A percentile compares a stretch with the other conserved stretches of the same genome.
These are phyloP conservation scores for Tachycineta bicolor DNA, from an alignment of 2,113 vertebrate species.

Conservation along the genomic window DNA sequence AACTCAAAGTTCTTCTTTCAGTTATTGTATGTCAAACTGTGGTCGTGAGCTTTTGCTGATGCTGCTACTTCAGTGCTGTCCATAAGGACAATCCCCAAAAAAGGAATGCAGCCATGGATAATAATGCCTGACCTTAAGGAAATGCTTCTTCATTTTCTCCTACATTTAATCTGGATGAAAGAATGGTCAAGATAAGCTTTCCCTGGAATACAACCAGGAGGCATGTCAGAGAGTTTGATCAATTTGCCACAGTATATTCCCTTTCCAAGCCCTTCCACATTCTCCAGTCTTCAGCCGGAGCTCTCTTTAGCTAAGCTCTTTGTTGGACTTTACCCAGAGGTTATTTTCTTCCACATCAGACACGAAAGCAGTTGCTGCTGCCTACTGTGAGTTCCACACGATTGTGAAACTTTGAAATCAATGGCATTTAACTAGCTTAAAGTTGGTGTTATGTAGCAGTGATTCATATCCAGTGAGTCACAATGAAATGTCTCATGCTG, in stretches of 20 bases:
- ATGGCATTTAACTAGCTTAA: background rate
- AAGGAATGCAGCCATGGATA: background rate
- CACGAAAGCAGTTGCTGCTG: background rate
- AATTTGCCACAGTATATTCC: background rate
- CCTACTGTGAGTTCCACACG: background rate
- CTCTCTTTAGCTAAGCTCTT: background rate
- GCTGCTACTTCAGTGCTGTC: background rate
- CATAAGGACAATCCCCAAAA: background rate
- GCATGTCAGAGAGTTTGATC: background rate
- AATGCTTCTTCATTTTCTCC: background rate
- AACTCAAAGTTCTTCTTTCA: background rate
- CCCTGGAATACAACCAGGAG: background rate
- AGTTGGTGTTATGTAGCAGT: constrained; percentile 1
- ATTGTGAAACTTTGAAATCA: constrained; percentile 35
- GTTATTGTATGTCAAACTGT: background rate
- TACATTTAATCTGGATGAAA: background rate
- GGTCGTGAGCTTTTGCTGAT: background rate
- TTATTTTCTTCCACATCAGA: constrained; percentile 27
- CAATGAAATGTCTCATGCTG: constrained; percentile 6
- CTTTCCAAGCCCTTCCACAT: background rate
- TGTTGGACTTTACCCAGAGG: background rate
- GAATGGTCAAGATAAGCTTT: background rate
- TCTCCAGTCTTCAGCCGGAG: background rate
- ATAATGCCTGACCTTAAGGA: background rate
- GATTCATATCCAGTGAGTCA: constrained; percentile 52